Base-by-base conservation (phyloP, 2,113 vertebrate species). In the Stigmatopora argus region DNA sequence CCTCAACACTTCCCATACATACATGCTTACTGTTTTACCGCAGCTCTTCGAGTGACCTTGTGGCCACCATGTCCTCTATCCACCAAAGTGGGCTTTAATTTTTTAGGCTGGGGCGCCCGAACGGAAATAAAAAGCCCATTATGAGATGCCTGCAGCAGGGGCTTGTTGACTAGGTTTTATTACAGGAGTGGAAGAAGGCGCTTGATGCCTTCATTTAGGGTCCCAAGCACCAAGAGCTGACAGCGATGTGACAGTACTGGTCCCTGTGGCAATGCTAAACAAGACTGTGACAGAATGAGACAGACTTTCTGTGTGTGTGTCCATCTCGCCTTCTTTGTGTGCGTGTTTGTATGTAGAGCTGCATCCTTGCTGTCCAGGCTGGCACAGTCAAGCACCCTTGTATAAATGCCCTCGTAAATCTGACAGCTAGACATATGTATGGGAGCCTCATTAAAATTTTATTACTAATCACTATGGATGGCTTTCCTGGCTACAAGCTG, bases 141-240 rank as follows among this genome's bases (percentile, higher is more conserved):
- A 89, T 83, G 76, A 73, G 84, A 83, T 65, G 86, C 86, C 86
- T 31, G 78, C 73, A 76, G 86, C 84, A 51, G 87, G 70, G 82
- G 81, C 86, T 89, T 91, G 90, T 91, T 90, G 89, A 89, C 87
- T 80, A 74, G 82, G 65, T 90, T 91, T 92, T 91, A 91, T 88
- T 88, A 82, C 85, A 83, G 69, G 69, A 67, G 81, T 77, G 83
- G 72, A 82, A 81, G 85, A 85, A 84, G 80, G 78, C 67, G 85
- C 72, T 78, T 90, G 89, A 90, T 89, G 84, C 89, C 91, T 95
- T 90, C 86, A 91, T 92, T 89, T 87, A 86, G 72, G 84, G 84
- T 77, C 68, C 79, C 77, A 58, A 83, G 84, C 87, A 77, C 74
- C 81, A 49, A 31, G 77, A 63, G 2, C 75, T 84, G 81, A 84